Evolutionary conservation across 2,113 vertebrate genomes (phyloP), one percentile per base, ranked within the genome.

Genomic region (Cyanoderma ruficeps): DNA sequence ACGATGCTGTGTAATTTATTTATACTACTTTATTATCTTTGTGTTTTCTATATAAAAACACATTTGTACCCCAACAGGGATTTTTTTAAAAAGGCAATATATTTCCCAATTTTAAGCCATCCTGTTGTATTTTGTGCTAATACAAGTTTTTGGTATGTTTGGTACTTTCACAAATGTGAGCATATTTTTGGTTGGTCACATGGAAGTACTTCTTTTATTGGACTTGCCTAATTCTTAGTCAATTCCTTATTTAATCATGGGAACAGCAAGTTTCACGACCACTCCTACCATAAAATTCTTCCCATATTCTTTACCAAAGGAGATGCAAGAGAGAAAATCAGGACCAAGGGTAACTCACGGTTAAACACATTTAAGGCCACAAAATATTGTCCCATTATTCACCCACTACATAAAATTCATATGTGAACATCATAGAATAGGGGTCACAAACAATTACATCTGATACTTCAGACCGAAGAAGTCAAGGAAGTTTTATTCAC

Each of bases 391-490:
- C 64, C 28, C 3, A 4, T 46, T 83, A 56, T 80, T 90, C 19
- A 74, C 17, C 7, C 6, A 19, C 31, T 56, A 31, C 0, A 1
- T 68, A 81, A 67, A 83, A 83, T 60, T 28, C 1, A 0, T 25
- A 10, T 12, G 11, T 8, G 15, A 39, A 16, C 30, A 30, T n/a
- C 28, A 61, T 1, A 52, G 75, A 67, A 81, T 68, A 70, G 7
- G 24, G 2, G 7, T 24, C 70, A 65, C 7, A 20, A 5, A 16
- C 4, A 11, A 25, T 41, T 81, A 39, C 13, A 68, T 15, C 20
- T 27, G 1, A 52, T 47, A 44, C 46, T 60, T 85, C 35, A 55
- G 53, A 55, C 7, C 24, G 24, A 65, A 87, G 71, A 77, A 68
- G 27, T 69, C 44, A 80, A 72, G n/a, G 3, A 57, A 59, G 9